phyloP scores from a whole-genome alignment of 2,888 invertebrate species.

The Synanthedon tipuliformis region DNA sequence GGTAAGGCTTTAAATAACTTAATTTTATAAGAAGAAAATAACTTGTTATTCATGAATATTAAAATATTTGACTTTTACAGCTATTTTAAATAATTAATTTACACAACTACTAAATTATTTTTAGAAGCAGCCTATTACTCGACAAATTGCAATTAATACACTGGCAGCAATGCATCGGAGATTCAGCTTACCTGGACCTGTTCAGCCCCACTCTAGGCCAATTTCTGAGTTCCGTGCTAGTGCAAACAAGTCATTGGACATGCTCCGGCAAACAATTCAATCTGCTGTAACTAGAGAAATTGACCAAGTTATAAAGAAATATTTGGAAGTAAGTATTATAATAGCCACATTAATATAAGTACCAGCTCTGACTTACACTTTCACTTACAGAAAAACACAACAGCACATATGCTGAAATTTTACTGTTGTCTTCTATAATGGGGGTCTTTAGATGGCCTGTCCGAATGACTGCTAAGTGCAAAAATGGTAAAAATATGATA shows the following conservation, averaged over 20 bases:
- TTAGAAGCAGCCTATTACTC: constrained; percentile 59
- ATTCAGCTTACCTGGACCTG: constrained; percentile 68
- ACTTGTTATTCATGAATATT: neutral
- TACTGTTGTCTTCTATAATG: no score
- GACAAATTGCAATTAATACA: constrained; percentile 79
- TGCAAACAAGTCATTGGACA: constrained; percentile 79
- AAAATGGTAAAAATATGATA: no score
- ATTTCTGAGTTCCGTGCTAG: constrained; percentile 71
- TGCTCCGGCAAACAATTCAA: constrained; percentile 81
- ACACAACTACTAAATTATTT: constrained; percentile 12
- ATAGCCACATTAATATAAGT: no score
- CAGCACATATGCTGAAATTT: no score
- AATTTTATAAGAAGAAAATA: neutral
- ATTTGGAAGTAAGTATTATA: constrained; percentile 72
- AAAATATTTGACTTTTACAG: neutral
- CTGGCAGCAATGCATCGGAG: constrained; percentile 73
- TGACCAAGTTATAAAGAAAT: constrained; percentile 80
- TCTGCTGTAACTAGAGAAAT: constrained; percentile 82
- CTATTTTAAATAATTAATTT: no score
- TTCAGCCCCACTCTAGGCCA: constrained; percentile 61
- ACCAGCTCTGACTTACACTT: no score
- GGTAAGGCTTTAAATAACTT: constrained; percentile 16
- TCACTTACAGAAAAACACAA: no score
- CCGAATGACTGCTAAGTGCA: no score
- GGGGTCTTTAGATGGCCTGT: no score